Evolutionary conservation across 2,797 vertebrate genomes (phyloP).

Genomic region (Diplodus puntazzo): DNA sequence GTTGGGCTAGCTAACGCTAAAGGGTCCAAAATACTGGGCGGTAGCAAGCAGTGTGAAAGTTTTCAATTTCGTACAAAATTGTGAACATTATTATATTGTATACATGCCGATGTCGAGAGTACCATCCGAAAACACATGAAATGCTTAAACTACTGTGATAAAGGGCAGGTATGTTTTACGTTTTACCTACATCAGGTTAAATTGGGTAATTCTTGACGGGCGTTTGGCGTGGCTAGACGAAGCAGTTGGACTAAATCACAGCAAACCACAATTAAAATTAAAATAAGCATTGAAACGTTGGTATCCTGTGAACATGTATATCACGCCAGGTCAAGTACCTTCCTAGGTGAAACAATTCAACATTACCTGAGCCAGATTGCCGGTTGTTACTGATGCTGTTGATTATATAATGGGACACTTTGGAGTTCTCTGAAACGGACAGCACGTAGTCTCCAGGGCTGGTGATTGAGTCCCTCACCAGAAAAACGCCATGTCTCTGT

Average conservation of each 20-base stretch:
- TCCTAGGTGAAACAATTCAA: too few relatives aligned
- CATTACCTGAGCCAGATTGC: slow-evolving; percentile 81
- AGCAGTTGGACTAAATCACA: background rate
- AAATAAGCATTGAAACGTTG: background rate
- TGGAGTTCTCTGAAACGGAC: slow-evolving; percentile 94
- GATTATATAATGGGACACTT: slow-evolving; percentile 96
- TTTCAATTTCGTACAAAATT: background rate
- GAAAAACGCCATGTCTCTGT: slow-evolving; percentile 93
- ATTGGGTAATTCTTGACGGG: accelerated
- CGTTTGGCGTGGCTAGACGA: slow-evolving; percentile 4
- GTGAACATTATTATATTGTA: background rate
- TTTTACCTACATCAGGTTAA: accelerated
- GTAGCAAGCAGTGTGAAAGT: slow-evolving; percentile 10
- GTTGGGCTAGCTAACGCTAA: slow-evolving; percentile 13
- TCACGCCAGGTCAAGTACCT: too few relatives aligned
- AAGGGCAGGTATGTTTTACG: accelerated
- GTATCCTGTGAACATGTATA: background rate
- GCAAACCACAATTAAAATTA: background rate
- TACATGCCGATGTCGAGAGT: accelerated
- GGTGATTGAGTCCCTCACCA: slow-evolving; percentile 93
- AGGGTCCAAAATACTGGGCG: background rate
- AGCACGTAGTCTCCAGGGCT: slow-evolving; percentile 95
- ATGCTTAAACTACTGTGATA: accelerated
- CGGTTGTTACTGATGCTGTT: slow-evolving; percentile 90
- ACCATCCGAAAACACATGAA: accelerated